These are phyloP conservation scores for Enteromius treurensis DNA, from an alignment of 2,797 vertebrate species.

Conservation along the genomic window DNA sequence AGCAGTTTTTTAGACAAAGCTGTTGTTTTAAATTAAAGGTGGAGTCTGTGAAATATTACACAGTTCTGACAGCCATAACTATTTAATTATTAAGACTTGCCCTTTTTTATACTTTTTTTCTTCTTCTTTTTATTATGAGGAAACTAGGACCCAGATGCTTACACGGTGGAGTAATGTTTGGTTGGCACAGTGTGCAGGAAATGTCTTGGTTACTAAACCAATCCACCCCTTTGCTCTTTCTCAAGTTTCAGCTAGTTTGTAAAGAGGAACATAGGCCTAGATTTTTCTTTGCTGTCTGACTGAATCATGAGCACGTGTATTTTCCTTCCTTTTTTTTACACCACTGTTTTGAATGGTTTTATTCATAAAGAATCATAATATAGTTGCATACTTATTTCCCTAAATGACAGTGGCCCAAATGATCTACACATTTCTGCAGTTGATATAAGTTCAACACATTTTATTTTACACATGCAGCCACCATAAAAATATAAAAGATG, in stretches of 20 bases:
- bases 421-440: not conserved
- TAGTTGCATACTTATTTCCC: not conserved
- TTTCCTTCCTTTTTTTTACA: not conserved
- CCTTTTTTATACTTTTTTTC: not conserved
- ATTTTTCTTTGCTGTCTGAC: not conserved
- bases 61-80: not conserved
- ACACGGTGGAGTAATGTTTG: not conserved
- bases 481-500: not conserved
- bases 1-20: not conserved
- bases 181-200: constrained; percentile 29
- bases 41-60: constrained; percentile 10
- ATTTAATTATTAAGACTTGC: not conserved
- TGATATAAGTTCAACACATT: not conserved
- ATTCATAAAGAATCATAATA: not conserved
- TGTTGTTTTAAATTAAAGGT: not conserved
- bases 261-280: constrained; percentile 9
- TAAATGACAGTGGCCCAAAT: not conserved
- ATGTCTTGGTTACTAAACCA: constrained; percentile 28
- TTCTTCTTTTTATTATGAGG: constrained; percentile 26
- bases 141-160: constrained; percentile 33
- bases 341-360: not conserved
- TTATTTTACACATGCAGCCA: not conserved
- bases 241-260: constrained; percentile 43
- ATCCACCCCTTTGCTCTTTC: not conserved
- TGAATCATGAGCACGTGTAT: not conserved